Evolutionary conservation across 2,113 vertebrate genomes (phyloP).

Genomic region (Helogale parvula): DNA sequence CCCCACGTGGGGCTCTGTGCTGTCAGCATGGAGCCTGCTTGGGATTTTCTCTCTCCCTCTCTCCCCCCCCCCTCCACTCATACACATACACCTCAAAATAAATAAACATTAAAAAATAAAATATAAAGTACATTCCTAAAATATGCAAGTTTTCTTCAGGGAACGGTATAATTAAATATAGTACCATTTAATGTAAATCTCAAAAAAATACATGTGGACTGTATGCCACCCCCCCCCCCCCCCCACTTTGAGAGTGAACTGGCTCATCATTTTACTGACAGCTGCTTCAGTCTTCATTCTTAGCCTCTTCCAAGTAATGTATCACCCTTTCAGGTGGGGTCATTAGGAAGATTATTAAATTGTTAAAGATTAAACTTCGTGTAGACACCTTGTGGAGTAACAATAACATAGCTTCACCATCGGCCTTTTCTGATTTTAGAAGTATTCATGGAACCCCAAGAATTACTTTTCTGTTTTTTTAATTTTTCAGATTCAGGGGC

Average conservation of each 20-base stretch:
- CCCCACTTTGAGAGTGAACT: background rate
- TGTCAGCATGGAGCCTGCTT: too few relatives aligned
- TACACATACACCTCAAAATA: too few relatives aligned
- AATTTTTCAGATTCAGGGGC: constrained; percentile 32
- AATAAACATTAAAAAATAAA: background rate
- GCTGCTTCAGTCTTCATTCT: background rate
- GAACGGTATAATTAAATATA: background rate
- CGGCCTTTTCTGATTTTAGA: constrained; percentile 66
- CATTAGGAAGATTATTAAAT: constrained; percentile 5
- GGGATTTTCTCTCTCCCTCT: too few relatives aligned
- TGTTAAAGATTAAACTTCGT: constrained; percentile 57
- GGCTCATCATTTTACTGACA: background rate
- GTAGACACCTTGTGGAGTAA: constrained; percentile 54
- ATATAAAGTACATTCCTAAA: background rate
- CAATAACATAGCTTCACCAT: constrained; percentile 14
- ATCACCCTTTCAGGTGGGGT: background rate
- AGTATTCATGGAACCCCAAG: constrained; percentile 64
- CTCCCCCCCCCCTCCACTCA: too few relatives aligned
- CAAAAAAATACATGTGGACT: background rate
- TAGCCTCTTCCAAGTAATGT: background rate
- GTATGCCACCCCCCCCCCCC: background rate
- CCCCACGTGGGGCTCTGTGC: too few relatives aligned
- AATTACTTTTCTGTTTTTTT: constrained; percentile 77
- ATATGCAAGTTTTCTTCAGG: background rate
- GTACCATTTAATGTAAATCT: background rate